Base-by-base conservation (phyloP, 2,113 vertebrate species). In the Trogon melanurus region DNA sequence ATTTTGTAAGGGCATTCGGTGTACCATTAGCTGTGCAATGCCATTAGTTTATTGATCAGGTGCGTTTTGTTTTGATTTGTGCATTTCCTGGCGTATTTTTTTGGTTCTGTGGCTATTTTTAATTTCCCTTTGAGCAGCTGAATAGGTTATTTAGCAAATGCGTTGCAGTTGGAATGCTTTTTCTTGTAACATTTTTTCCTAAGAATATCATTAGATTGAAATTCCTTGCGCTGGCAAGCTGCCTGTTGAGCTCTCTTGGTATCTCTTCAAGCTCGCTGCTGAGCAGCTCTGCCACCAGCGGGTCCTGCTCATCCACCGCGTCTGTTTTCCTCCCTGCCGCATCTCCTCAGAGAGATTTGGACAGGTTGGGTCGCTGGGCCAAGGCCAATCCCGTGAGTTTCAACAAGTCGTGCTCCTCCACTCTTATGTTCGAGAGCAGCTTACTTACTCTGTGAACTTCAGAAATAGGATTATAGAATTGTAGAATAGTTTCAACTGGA, bases 91-190 rank as follows among this genome's bases (percentile, higher is more conserved):
- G 38, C 3, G 1, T 1, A 41, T 41, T 41, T 41, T 45, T 85
- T 53, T 82, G 29, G 9, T 32, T 91, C 51, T 62, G 26, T 25
- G 48, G 60, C 67, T 94, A 85, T 96, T 94, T 96, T 90, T 48
- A 76, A 62, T 85, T 94, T 93, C 47, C 16, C 58, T 92, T 94
- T 96, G 91, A 96, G 83, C 27, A 73, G 48, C 60, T 34, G 75
- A 94, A 85, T 90, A 56, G 34, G 32, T 93, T 96, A 91, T 91
- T 83, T 90, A 93, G 84, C n/a, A 96, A 88, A 96, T 76, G 34
- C 83, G 78, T 85, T 91, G 72, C 50, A 84, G 64, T 86, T 90
- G 79, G 74, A 93, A 80, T 44, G 26, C 14, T 85, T 54, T 76
- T 73, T 70, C 88, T 90, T 67, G 62, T 94, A 79, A 70, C 67